Evolutionary conservation across 1,140 invertebrate genomes (phyloP).

Genomic region (Ridgeia piscesae): DNA sequence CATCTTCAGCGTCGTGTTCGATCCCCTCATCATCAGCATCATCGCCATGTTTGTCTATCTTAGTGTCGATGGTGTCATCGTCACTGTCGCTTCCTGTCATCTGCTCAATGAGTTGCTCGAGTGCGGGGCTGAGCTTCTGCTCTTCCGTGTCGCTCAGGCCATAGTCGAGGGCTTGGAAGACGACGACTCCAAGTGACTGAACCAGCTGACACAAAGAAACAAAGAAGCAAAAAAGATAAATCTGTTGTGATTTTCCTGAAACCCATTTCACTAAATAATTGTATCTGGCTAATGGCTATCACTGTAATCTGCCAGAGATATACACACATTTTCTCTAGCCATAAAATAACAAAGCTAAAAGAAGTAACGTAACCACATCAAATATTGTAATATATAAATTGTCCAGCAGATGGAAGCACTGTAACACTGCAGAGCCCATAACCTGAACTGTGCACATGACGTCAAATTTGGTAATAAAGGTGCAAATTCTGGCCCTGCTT

Average conservation of each 20-base stretch:
- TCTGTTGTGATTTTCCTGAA: too few species aligned
- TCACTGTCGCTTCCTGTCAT: slow-evolving; percentile 66
- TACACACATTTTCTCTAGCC: too few species aligned
- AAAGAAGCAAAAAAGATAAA: too few species aligned
- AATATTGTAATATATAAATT: background rate
- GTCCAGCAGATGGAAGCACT: background rate
- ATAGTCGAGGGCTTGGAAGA: slow-evolving; percentile 87
- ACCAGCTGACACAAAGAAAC: slow-evolving; percentile 70
- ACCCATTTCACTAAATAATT: too few species aligned
- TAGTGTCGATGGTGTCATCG: slow-evolving; percentile 24
- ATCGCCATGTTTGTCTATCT: slow-evolving; percentile 35
- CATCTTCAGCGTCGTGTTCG: slow-evolving; percentile 18
- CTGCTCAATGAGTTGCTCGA: slow-evolving; percentile 79
- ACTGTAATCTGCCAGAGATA: too few species aligned
- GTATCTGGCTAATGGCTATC: too few species aligned
- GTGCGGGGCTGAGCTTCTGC: slow-evolving; percentile 76
- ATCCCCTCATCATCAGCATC: slow-evolving; percentile 32
- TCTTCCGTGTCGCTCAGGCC: slow-evolving; percentile 81
- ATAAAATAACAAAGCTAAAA: too few species aligned
- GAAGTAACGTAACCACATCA: too few species aligned
- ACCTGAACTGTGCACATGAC: background rate
- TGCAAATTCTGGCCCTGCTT: background rate
- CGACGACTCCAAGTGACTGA: slow-evolving; percentile 75
- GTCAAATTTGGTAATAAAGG: background rate
- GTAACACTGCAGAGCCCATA: background rate